Base-by-base conservation (phyloP, 2,113 vertebrate species). In the Leucopsar rothschildi region DNA sequence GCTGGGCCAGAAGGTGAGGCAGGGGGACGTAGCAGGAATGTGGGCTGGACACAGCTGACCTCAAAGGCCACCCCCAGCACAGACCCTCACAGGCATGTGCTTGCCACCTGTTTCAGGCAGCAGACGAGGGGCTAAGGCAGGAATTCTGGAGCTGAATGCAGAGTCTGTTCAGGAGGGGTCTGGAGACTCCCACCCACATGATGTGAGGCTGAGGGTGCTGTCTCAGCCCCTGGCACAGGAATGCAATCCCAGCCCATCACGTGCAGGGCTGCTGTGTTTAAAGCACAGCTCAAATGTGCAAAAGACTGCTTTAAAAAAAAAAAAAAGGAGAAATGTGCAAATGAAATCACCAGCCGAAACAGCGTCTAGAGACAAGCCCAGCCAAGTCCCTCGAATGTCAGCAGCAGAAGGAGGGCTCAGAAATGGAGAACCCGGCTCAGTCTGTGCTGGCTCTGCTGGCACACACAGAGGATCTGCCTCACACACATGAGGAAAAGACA, bases 41-140 rank as follows among this genome's bases (percentile, higher is more conserved):
- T 3, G 60, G 47, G 82, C 52, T 86, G 82, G 5, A 55, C 29
- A n/a, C 91, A 73, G 91, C 96, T 95, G 94, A 77, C 88, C 88
- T 14, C 9, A 33, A 37, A 63, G 90, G 63, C 82, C 88, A 83
- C 44, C 68, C 95, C 68, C 82, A 57, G 2, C 22, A 63, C 84
- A 92, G 82, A 53, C 84, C 52, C 59, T 76, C 8, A 2, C 11
- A 50, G 88, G 59, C 94, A 92, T 71, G 64, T 97, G 96, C 76
- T n/a, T 47, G 82, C 91, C 96, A 97, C 94, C 96, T 97, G 95
- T 93, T 53, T 13, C 60, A 45, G 85, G 45, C 95, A 93, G 82
- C 87, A 85, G 89, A 82, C 21, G 0, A n/a, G 79, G 92, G 95
- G 5, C 93, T 93, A 7, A 90, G 50, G 33, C 66, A 93, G 93